Percentiles rank a stretch among this genome's conserved stretches.
Evolutionary conservation across 2,888 invertebrate genomes (phyloP).

Genomic region (Nomada ruficornis): DNA sequence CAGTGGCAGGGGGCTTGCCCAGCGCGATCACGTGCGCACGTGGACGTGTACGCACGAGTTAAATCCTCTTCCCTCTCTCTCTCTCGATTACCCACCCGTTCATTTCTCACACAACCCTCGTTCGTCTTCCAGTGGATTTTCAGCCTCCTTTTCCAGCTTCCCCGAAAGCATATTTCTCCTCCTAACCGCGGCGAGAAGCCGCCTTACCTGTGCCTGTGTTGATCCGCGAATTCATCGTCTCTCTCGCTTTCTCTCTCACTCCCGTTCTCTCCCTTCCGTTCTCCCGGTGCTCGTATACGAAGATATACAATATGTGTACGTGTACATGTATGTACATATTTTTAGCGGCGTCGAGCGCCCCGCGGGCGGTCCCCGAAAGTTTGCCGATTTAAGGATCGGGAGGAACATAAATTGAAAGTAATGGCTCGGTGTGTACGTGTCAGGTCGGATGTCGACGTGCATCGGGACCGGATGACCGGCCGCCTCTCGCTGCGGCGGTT

Average conservation of each 20-base stretch:
- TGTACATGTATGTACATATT: slow-evolving; percentile 16
- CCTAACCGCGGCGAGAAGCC: background rate
- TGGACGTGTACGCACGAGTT: slow-evolving; percentile 42
- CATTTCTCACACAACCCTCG: background rate
- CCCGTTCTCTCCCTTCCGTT: background rate
- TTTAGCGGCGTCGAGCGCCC: slow-evolving; percentile 62
- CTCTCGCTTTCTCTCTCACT: background rate
- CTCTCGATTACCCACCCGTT: background rate
- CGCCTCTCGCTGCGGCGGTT: slow-evolving; percentile 55
- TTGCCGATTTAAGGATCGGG: slow-evolving; percentile 77
- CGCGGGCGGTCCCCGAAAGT: slow-evolving; percentile 77
- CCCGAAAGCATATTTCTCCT: slow-evolving; percentile 51
- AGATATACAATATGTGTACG: background rate
- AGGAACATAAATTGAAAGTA: slow-evolving; percentile 83
- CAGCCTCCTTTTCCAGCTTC: slow-evolving; percentile 51
- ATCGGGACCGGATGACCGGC: slow-evolving; percentile 60
- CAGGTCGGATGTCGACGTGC: slow-evolving; percentile 72
- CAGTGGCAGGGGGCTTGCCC: slow-evolving; percentile 47
- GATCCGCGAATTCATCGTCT: background rate
- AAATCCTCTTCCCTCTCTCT: slow-evolving; percentile 32
- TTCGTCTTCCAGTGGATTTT: slow-evolving; percentile 16
- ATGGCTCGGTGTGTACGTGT: slow-evolving; percentile 75
- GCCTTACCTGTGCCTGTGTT: slow-evolving; percentile 41
- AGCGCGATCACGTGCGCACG: slow-evolving; percentile 48
- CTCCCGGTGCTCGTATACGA: slow-evolving; percentile 9